phyloP scores from a whole-genome alignment of 2,888 invertebrate species.

The Lamproptera curius region DNA sequence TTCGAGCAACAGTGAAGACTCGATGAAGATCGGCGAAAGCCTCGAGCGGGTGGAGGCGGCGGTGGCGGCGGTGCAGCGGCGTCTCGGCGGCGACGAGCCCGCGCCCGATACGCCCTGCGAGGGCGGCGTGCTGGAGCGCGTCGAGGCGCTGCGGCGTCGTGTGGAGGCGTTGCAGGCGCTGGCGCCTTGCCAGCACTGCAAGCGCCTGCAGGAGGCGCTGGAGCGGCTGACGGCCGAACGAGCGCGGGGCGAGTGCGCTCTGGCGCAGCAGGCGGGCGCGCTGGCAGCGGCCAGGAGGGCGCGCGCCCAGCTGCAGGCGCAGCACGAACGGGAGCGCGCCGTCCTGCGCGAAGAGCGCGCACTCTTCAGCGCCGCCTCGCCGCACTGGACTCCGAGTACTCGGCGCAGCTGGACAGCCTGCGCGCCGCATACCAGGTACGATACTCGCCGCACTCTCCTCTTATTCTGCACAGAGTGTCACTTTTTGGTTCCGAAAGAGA shows the following conservation, averaged over 20 bases:
- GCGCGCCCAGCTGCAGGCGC: conserved; percentile 59
- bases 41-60: conserved; percentile 71
- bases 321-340: conserved; percentile 78
- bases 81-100: conserved; percentile 41
- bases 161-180: conserved; percentile 70
- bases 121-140: conserved; percentile 44
- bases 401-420: conserved; percentile 88
- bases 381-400: conserved; percentile 88
- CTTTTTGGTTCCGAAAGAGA: neutral
- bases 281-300: conserved; percentile 67
- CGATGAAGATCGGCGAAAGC: conserved; percentile 75
- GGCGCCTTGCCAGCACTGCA: conserved; percentile 73
- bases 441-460: neutral
- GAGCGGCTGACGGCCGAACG: conserved; percentile 66
- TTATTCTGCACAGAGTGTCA: neutral
- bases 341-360: conserved; percentile 83
- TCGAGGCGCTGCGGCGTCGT: conserved; percentile 66
- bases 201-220: conserved; percentile 73
- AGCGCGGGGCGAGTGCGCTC: conserved; percentile 56
- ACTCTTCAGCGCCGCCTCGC: conserved; percentile 85
- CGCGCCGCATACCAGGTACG: conserved; percentile 83
- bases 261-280: conserved; percentile 63
- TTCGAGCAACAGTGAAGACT: conserved; percentile 76
- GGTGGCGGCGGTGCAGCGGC: conserved; percentile 59
- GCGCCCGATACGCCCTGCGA: conserved; percentile 15